These are phyloP conservation scores for Brachionus rubens DNA, from an alignment of 1,140 invertebrate species.

Conservation along the genomic window DNA sequence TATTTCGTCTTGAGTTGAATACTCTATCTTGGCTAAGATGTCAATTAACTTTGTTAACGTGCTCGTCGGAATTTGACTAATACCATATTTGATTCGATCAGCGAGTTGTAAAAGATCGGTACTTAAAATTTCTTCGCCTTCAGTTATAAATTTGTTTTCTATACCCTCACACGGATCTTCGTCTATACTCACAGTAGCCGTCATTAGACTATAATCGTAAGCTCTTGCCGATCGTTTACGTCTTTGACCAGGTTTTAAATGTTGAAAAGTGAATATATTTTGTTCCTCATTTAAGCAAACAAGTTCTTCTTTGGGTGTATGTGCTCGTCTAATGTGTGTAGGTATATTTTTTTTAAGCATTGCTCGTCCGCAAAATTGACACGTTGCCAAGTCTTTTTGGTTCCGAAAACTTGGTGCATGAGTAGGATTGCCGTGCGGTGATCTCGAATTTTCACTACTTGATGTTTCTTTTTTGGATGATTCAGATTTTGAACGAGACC, in stretches of 20 bases:
- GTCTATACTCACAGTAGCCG: conserved; percentile 40
- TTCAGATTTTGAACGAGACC: neutral
- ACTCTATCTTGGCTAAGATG: conserved; percentile 27
- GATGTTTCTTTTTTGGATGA: neutral
- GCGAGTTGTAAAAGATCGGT: conserved; percentile 38
- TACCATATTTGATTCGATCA: conserved; percentile 44
- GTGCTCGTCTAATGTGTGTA: conserved; percentile 28
- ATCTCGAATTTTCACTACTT: neutral
- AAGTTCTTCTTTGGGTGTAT: conserved; percentile 45
- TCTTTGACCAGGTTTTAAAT: conserved; percentile 33
- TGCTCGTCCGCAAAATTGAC: conserved; percentile 41
- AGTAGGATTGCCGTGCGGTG: neutral
- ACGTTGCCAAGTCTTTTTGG: conserved; percentile 30
- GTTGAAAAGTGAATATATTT: conserved; percentile 44
- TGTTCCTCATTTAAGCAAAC: conserved; percentile 45
- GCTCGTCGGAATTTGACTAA: conserved; percentile 30
- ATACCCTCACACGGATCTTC: conserved; percentile 43
- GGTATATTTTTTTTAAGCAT: conserved; percentile 46
- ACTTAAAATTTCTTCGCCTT: conserved; percentile 44
- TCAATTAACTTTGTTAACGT: conserved; percentile 33
- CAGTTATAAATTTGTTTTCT: conserved; percentile 45
- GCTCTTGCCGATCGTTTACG: conserved; percentile 41
- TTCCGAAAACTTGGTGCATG: neutral
- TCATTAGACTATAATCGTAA: conserved; percentile 43
- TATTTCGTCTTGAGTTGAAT: conserved; percentile 32